These are phyloP conservation scores for Acromyrmex charruanus DNA, from an alignment of 1,140 invertebrate species.

Conservation along the genomic window DNA sequence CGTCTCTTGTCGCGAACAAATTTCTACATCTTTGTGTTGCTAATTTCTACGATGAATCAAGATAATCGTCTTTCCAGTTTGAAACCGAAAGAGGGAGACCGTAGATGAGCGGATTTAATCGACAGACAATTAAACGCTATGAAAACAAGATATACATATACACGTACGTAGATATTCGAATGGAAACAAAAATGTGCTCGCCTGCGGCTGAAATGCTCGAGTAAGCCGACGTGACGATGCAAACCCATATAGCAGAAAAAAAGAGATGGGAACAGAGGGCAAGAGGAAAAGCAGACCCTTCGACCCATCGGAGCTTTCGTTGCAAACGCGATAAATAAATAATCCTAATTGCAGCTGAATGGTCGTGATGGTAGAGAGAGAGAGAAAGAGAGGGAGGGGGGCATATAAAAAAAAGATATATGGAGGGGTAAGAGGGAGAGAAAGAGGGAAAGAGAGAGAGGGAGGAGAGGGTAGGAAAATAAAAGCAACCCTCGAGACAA, in stretches of 20 bases:
- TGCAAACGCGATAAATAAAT: conserved; percentile 70
- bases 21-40: not conserved
- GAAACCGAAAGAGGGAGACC: not conserved
- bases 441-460: not conserved
- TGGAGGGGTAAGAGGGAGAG: not conserved
- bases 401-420: too few species aligned
- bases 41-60: conserved; percentile 25
- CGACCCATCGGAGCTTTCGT: conserved; percentile 27
- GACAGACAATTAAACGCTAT: not conserved
- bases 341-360: conserved; percentile 74
- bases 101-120: conserved; percentile 16
- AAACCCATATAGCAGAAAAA: conserved; percentile 32
- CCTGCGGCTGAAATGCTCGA: conserved; percentile 40
- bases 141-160: not conserved
- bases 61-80: conserved; percentile 3
- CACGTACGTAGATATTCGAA: not conserved
- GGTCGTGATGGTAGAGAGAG: conserved; percentile 35
- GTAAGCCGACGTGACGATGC: conserved; percentile 33
- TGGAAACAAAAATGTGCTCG: conserved; percentile 17
- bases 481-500: conserved; percentile 60
- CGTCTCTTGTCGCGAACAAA: not conserved
- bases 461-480: conserved; percentile 16
- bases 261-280: not conserved
- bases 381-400: not conserved
- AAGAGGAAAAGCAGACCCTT: not conserved